Evolutionary conservation across 1,140 invertebrate species (phyloP), one percentile per base, ranked within the genome.

Genomic region (Drosophila takahashii): DNA sequence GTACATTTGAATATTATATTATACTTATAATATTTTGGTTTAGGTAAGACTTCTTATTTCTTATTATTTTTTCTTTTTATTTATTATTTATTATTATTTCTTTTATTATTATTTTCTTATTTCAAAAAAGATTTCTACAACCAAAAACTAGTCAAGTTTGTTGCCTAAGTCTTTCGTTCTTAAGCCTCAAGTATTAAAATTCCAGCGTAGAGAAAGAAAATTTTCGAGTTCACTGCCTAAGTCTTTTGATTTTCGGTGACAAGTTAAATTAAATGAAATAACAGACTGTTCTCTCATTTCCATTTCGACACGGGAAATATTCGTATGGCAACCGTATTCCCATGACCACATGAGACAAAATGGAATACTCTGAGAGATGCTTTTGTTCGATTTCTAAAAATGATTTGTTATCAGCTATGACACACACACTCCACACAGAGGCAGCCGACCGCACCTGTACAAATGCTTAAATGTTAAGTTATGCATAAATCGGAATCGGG

Each of bases 151-250:
- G 9, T 1, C 60, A 77, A 77, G 78, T 87, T 86, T 47, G 81
- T 86, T 65, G 77, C 60, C 61, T 52, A 71, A 86, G 81, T 86
- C 74, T 80, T 80, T 80, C 52, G 69, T 52, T 71, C 58, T 37
- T 42, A 32, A 4, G 18, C 57, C 11, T 57, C 27, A 56, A 70
- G 41, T 61, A 41, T 51, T 48, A 13, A 36, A 58, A 6, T 32
- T n/a, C 13, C n/a, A n/a, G n/a, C n/a, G n/a, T n/a, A n/a, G n/a
- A n/a, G n/a, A n/a, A n/a, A n/a, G n/a, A 13, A 27, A 44, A 13
- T 27, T 57, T 18, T 59, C 15, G 39, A 34, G 16, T 16, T 13
- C 8, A 7, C 13, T 37, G 10, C 13, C 36, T n/a, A 37, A 37
- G 36, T 37, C 36, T 37, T 37, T 37, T 37, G 10, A 11, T n/a